Percentiles rank a stretch among this genome's conserved stretches.
These are phyloP conservation scores for Xylota sylvarum DNA, from an alignment of 2,888 invertebrate species.

Conservation along the genomic window DNA sequence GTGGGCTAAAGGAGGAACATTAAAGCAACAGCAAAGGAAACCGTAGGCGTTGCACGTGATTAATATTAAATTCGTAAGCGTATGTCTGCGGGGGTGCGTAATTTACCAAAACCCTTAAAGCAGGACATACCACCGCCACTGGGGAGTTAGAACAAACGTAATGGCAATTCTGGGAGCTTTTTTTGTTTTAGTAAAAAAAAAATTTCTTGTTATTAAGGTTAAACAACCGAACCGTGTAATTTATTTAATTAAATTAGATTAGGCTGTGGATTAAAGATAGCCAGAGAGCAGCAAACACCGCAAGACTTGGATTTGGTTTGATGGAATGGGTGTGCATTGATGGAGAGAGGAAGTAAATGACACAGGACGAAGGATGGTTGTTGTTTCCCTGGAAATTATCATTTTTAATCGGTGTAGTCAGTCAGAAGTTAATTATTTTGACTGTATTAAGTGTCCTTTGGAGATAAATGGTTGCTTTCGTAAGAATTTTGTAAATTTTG, in stretches of 20 bases:
- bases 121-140: neutral
- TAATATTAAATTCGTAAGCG: constrained; percentile 13
- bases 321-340: neutral
- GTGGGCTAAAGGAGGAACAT: neutral
- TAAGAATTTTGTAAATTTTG: no score
- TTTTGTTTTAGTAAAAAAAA: constrained; percentile 5
- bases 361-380: neutral
- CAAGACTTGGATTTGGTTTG: neutral
- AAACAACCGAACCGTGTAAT: constrained; percentile 19
- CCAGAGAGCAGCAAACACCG: neutral
- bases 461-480: no score
- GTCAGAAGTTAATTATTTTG: no score
- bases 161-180: constrained; percentile 14
- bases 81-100: constrained; percentile 25
- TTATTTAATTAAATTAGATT: constrained; percentile 32
- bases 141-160: constrained; percentile 2
- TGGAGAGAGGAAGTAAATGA: neutral
- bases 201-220: constrained; percentile 15
- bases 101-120: constrained; percentile 1
- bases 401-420: no score
- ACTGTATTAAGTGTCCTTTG: no score
- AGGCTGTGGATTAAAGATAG: neutral
- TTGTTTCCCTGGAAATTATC: no score
- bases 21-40: neutral
- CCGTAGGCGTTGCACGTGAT: constrained; percentile 50